Conservation (phyloP, 2,113 vertebrate genomes). For the Phocoena sinus region DNA sequence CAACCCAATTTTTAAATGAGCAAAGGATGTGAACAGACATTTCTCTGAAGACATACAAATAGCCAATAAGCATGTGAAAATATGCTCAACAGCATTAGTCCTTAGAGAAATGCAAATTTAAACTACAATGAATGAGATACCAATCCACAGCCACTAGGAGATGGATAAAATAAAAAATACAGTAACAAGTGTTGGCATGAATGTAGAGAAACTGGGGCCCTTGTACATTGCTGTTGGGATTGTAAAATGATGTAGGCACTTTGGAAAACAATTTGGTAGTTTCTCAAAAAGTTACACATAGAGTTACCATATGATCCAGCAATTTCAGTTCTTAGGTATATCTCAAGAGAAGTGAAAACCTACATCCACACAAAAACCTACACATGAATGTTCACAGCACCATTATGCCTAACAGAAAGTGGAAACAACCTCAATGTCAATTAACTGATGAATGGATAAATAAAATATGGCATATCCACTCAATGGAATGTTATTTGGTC, state of each 20-base stretch:
- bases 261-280: not conserved
- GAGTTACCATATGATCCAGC: not conserved
- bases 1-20: not conserved
- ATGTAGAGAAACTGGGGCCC: not conserved
- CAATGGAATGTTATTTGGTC: not conserved
- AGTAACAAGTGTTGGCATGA: not conserved
- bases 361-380: not conserved
- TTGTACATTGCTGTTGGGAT: not conserved
- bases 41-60: not conserved
- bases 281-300: not conserved
- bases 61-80: not conserved
- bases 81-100: not conserved
- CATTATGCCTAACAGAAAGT: not conserved
- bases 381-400: not conserved
- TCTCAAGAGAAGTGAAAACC: not conserved
- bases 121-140: not conserved
- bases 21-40: not conserved
- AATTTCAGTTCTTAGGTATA: not conserved
- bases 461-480: not conserved
- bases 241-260: not conserved
- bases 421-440: not conserved
- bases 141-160: not conserved
- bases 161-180: not conserved
- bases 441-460: not conserved
- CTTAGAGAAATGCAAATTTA: conserved; percentile 23